Percentiles rank a stretch among this genome's conserved stretches.
Conservation (phyloP, 2,888 invertebrate species). For the Tupiocoris notatus region DNA sequence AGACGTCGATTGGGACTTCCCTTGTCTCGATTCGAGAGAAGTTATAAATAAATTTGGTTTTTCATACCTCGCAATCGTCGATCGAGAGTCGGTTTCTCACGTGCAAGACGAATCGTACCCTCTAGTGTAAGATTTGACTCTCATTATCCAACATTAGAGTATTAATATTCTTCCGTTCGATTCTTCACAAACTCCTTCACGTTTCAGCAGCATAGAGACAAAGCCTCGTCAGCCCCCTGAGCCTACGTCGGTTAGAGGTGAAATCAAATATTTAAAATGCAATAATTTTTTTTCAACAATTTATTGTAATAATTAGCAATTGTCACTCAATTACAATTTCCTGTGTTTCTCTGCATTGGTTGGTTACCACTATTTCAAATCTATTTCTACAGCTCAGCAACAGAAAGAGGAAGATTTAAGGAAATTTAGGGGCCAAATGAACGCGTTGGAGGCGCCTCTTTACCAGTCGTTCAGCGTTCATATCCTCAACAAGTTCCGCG, state of each 20-base stretch:
- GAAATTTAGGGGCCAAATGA: conserved; percentile 70
- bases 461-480: conserved; percentile 79
- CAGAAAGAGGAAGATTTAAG: conserved; percentile 59
- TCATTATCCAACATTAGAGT: too few relatives aligned
- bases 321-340: too few relatives aligned
- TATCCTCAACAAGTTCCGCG: conserved; percentile 74
- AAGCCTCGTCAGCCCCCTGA: conserved; percentile 15
- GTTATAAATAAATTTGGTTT: conserved; percentile 92
- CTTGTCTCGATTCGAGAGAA: conserved; percentile 82
- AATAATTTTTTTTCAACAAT: background rate
- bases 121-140: conserved; percentile 42
- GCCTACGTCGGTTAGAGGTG: conserved; percentile 32
- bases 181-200: too few relatives aligned
- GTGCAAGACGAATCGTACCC: conserved; percentile 42
- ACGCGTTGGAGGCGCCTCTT: conserved; percentile 80
- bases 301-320: background rate
- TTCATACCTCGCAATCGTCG: conserved; percentile 81
- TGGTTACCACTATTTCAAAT: too few relatives aligned
- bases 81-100: conserved; percentile 58
- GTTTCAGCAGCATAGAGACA: conserved; percentile 32
- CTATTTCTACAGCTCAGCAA: conserved; percentile 45
- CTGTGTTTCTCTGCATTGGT: background rate
- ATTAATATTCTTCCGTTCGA: too few relatives aligned
- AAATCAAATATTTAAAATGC: background rate
- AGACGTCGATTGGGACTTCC: conserved; percentile 90